Conservation (phyloP, 2,888 invertebrate genomes). For the Lycophotia porphyrea region DNA sequence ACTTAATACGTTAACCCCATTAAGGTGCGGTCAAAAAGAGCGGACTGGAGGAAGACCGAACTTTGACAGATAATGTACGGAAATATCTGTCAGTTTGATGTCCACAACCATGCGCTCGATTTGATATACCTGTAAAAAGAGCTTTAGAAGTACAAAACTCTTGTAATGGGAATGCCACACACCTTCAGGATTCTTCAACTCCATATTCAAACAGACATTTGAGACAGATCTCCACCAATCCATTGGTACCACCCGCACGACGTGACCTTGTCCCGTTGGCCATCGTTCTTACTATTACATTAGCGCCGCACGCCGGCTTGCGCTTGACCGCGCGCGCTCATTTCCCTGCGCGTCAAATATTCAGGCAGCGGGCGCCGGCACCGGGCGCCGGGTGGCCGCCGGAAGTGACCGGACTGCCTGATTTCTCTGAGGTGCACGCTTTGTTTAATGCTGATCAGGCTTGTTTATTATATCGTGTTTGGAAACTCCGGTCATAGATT, state of each 20-base stretch:
- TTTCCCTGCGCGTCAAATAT: constrained; percentile 69
- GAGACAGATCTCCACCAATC: neutral
- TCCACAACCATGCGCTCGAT: too few species aligned
- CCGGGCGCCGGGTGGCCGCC: too few species aligned
- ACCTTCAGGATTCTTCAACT: neutral
- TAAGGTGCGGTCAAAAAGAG: neutral
- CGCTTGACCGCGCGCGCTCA: constrained; percentile 64
- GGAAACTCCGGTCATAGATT: neutral
- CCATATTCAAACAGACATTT: neutral
- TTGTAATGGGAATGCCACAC: neutral
- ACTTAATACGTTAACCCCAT: neutral
- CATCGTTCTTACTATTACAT: constrained; percentile 56
- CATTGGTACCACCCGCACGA: neutral
- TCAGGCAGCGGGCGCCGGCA: constrained; percentile 63
- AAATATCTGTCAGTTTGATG: neutral
- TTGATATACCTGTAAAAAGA: neutral
- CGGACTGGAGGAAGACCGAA: neutral
- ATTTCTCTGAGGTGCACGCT: constrained; percentile 68
- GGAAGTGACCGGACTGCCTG: constrained; percentile 61
- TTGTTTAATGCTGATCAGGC: constrained; percentile 51
- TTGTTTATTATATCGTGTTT: constrained; percentile 48
- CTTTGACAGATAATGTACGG: neutral
- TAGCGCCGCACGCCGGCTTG: constrained; percentile 50
- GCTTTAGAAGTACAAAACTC: neutral
- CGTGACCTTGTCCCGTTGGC: constrained; percentile 43